A percentile compares a stretch with the other conserved stretches of the same genome.
These are phyloP conservation scores for Nibea albiflora DNA, from an alignment of 2,113 vertebrate species.

Conservation along the genomic window DNA sequence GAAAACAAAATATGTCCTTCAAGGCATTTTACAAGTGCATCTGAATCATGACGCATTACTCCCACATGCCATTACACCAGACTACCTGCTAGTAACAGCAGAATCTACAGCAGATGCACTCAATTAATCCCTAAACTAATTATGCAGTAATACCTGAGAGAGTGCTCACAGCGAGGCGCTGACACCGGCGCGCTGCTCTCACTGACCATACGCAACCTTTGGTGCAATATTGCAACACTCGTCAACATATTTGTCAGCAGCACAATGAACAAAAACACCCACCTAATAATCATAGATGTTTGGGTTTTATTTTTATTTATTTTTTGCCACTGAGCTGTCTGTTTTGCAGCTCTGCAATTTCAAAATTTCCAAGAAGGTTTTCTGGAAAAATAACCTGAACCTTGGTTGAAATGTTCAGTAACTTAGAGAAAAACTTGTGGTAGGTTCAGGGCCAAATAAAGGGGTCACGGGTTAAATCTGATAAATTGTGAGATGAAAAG, in stretches of 20 bases:
- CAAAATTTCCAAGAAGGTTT: no score
- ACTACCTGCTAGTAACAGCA: slow-evolving; percentile 22
- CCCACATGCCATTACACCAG: not conserved
- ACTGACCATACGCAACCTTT: not conserved
- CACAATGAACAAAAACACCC: not conserved
- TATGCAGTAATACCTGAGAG: slow-evolving; percentile 25
- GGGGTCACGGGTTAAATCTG: not conserved
- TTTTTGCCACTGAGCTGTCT: no score
- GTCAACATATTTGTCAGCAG: slow-evolving; percentile 2
- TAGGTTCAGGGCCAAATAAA: no score
- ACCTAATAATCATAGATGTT: not conserved
- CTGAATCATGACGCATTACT: slow-evolving; percentile 16
- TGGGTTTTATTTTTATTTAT: no score
- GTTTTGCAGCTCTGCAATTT: no score
- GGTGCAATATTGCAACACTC: not conserved
- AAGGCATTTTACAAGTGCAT: slow-evolving; percentile 3
- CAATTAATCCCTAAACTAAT: slow-evolving; percentile 64
- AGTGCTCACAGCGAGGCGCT: slow-evolving; percentile 23
- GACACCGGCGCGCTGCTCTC: slow-evolving; percentile 17
- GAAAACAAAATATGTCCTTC: not conserved
- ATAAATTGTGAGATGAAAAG: no score
- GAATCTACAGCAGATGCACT: slow-evolving; percentile 40
- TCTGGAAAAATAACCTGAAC: no score
- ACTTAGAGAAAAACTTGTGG: not conserved
- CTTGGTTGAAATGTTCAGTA: no score